Evolutionary conservation across 2,888 invertebrate species (phyloP).

Genomic region (Dasysyrphus tricinctus): DNA sequence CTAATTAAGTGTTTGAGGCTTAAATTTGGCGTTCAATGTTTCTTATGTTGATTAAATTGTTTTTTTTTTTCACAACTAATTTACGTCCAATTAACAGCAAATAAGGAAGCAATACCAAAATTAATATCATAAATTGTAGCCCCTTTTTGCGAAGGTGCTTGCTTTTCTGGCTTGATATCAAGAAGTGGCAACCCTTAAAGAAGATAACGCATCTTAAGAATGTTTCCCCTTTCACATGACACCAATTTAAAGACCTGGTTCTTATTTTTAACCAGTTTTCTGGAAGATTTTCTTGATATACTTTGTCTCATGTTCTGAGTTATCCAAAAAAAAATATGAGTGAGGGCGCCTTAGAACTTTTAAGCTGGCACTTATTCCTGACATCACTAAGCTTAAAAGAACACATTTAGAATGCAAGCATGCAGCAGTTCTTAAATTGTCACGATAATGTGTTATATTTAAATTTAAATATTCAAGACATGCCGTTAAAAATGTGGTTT

Average conservation of each 20-base stretch:
- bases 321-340: background rate
- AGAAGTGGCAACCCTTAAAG: background rate
- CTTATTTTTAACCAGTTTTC: too few species aligned
- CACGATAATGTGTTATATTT: background rate
- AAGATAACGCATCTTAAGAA: background rate
- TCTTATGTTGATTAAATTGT: too few species aligned
- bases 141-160: too few species aligned
- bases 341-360: background rate
- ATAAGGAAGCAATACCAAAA: too few species aligned
- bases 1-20: too few species aligned
- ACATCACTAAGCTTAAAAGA: background rate
- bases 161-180: too few species aligned
- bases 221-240: too few species aligned
- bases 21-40: too few species aligned
- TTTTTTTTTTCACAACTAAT: too few species aligned
- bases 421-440: constrained; percentile 44
- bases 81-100: too few species aligned
- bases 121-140: too few species aligned
- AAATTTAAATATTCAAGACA: background rate
- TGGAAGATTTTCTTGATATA: too few species aligned
- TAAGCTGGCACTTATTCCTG: background rate
- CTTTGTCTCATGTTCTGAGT: background rate
- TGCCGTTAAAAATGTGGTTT: background rate
- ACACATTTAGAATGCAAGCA: background rate
- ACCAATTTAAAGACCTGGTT: background rate